A percentile compares a stretch with the other conserved stretches of the same genome.
Evolutionary conservation across 2,113 vertebrate genomes (phyloP).

Genomic region (Microtus ochrogaster): DNA sequence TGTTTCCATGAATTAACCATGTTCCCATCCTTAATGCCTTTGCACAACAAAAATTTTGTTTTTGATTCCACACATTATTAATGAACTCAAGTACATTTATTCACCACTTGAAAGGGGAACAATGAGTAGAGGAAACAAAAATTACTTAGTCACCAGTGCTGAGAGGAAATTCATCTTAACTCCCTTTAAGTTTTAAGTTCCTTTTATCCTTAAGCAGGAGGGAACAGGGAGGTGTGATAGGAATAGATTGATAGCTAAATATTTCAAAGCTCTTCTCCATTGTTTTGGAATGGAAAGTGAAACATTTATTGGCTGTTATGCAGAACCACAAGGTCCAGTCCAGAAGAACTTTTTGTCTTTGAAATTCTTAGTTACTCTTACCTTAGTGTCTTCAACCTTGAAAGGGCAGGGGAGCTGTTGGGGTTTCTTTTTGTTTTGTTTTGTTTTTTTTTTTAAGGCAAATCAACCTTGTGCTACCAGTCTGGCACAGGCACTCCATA

Average conservation of each 20-base stretch:
- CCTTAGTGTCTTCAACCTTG: not conserved
- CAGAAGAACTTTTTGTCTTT: not conserved
- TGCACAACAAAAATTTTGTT: not conserved
- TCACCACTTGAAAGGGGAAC: not conserved
- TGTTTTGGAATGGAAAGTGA: not conserved
- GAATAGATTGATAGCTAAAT: not conserved
- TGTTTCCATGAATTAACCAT: not conserved
- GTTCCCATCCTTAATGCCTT: conserved; percentile 29
- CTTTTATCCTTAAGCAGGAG: not conserved
- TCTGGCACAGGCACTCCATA: not conserved
- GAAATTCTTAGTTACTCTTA: not conserved
- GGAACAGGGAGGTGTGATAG: not conserved
- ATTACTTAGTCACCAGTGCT: not conserved
- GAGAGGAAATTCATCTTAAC: not conserved
- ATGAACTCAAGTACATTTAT: not conserved
- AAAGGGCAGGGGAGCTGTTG: not conserved
- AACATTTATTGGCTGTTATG: not conserved
- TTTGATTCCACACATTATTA: not conserved
- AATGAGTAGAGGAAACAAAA: not conserved
- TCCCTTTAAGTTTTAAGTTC: not conserved
- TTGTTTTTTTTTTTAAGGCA: not conserved
- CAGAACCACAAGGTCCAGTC: not conserved
- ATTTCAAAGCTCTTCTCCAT: not conserved
- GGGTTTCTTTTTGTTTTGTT: too few species aligned
- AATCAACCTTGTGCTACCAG: not conserved